phyloP scores from a whole-genome alignment of 2,888 invertebrate genomes.

The Callosobruchus maculatus region DNA sequence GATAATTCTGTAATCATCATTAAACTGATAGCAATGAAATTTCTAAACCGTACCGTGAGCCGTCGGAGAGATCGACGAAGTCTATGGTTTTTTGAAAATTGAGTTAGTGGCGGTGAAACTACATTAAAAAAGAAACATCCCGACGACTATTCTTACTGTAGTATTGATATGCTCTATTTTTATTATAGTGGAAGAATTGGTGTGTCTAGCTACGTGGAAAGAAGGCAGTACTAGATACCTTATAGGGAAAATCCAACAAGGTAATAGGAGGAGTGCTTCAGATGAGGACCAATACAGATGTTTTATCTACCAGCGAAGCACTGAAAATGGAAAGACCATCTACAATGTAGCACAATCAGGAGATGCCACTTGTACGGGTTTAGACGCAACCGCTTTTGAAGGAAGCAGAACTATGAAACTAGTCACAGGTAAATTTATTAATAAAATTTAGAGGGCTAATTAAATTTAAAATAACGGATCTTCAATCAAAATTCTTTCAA shows the following conservation, averaged over 20 bases:
- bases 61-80: too few relatives aligned
- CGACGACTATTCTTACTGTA: too few relatives aligned
- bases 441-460: too few relatives aligned
- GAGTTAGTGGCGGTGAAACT: too few relatives aligned
- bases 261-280: conserved; percentile 56
- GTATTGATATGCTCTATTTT: conserved; percentile 58
- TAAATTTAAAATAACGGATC: too few relatives aligned
- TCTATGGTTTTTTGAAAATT: too few relatives aligned
- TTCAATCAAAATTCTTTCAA: too few relatives aligned
- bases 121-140: too few relatives aligned
- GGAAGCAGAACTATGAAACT: conserved; percentile 77
- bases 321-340: conserved; percentile 53
- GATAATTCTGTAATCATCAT: too few relatives aligned
- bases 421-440: conserved; percentile 59
- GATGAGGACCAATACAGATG: conserved; percentile 80
- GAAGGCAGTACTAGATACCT: conserved; percentile 77
- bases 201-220: conserved; percentile 80
- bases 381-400: conserved; percentile 66
- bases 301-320: conserved; percentile 67
- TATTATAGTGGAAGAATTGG: conserved; percentile 69
- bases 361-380: conserved; percentile 76
- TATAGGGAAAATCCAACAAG: conserved; percentile 68
- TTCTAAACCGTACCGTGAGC: too few relatives aligned
- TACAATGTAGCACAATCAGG: conserved; percentile 74
- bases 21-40: too few relatives aligned